Evolutionary conservation across 2,797 vertebrate species (phyloP), one percentile per base, ranked within the genome.

Genomic region (Apogon hyalosoma): DNA sequence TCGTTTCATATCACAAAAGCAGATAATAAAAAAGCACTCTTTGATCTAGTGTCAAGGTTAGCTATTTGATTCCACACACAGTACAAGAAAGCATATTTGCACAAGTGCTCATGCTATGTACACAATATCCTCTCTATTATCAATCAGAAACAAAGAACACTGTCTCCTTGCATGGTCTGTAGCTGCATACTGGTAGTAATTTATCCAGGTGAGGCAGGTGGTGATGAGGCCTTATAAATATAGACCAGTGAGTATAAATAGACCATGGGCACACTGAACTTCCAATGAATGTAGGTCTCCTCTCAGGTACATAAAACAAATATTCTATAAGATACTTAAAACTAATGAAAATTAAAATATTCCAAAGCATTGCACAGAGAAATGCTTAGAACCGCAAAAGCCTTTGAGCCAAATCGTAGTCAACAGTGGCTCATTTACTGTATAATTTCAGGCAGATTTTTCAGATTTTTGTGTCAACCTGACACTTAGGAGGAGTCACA

Each of bases 391-490:
- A 40, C 19, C 19, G n/a, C 45, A 39, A 51, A 70, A 71, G 39
- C 71, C 80, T 72, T 69, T 84, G 69, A 82, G 74, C 69, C 63
- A 62, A 61, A 16, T n/a, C 36, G 40, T 42, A 63, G n/a, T 21
- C 31, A 33, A 33, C 7, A 1, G 31, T 19, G 11, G 38, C 3
- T 38, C 50, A 63, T 12, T 69, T 5, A 28, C 15, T 33, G 31
- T 8, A 33, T 46, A 43, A 36, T 75, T 72, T 56, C 42, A 40
- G 3, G 21, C 21, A 24, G n/a, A 24, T 24, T 24, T 24, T 24
- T 24, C 4, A 24, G 3, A 50, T 31, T 51, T 54, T 36, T 1
- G 45, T 16, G 33, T 64, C 38, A 53, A 56, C 11, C 13, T 24
- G 10, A 43, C 3, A 46, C 11, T 31, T 18, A 41, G 54, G 6